Conservation (phyloP, 2,113 vertebrate species). For the Hyperopisus bebe region DNA sequence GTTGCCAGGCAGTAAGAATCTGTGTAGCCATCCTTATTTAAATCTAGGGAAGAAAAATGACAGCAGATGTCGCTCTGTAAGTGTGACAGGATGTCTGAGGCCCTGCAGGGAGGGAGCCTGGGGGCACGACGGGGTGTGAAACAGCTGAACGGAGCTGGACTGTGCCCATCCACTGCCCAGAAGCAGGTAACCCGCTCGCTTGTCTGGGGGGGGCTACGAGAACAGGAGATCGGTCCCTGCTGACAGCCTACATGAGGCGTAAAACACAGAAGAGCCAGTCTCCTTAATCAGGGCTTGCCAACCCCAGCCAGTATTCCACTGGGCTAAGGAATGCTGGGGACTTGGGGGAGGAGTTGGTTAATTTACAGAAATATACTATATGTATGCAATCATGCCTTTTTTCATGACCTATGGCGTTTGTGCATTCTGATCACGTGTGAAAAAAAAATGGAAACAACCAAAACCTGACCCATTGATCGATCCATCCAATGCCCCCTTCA, state of each 20-base stretch:
- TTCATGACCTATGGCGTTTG: neutral
- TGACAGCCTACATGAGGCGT: neutral
- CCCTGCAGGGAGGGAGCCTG: neutral
- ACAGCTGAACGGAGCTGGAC: slow-evolving; percentile 13
- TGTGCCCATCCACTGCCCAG: slow-evolving; percentile 31
- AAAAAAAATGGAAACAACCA: neutral
- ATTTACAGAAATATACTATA: neutral
- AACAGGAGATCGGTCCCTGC: neutral
- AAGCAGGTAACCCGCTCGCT: slow-evolving; percentile 4
- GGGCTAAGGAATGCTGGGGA: neutral
- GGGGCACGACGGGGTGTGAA: neutral
- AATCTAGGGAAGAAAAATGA: neutral
- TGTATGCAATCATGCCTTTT: neutral
- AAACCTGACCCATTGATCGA: neutral
- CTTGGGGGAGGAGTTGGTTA: neutral
- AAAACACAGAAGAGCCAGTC: neutral
- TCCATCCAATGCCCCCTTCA: neutral
- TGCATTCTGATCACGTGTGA: neutral
- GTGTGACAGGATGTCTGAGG: neutral
- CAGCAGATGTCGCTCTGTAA: neutral
- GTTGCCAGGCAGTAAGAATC: neutral
- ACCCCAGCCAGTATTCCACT: neutral
- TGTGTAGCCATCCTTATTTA: neutral
- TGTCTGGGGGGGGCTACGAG: neutral
- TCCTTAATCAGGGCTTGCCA: neutral